These are phyloP conservation scores for Micropoecilia bifurca DNA, from an alignment of 2,797 vertebrate genomes.

Conservation along the genomic window DNA sequence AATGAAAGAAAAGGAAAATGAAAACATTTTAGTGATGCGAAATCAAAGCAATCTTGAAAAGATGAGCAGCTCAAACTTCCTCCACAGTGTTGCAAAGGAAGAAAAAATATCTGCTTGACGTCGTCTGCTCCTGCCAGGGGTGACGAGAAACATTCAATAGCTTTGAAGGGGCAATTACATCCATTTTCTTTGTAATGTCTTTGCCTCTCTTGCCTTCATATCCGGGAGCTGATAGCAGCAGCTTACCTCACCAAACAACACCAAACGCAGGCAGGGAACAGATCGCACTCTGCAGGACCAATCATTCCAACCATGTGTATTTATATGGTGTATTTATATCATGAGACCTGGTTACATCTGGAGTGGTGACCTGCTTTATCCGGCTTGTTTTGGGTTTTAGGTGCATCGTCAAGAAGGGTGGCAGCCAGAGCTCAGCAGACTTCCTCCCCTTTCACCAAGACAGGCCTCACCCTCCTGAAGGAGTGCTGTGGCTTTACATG, in stretches of 20 bases:
- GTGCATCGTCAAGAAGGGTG: slow-evolving; percentile 68
- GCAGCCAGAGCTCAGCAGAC: slow-evolving; percentile 81
- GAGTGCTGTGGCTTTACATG: slow-evolving; percentile 92
- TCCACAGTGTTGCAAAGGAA: neutral
- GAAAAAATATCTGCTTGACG: neutral
- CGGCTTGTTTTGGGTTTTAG: slow-evolving; percentile 50
- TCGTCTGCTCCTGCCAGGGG: neutral
- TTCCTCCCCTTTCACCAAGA: slow-evolving; percentile 84
- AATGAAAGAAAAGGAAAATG: neutral
- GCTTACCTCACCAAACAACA: neutral
- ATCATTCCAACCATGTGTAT: neutral
- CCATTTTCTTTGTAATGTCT: neutral
- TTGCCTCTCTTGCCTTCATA: neutral
- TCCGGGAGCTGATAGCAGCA: neutral
- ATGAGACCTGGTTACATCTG: neutral
- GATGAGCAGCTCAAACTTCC: neutral
- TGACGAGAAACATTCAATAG: neutral
- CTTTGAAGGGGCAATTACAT: neutral
- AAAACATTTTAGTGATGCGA: neutral
- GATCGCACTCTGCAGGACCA: neutral
- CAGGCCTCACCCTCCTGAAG: slow-evolving; percentile 87
- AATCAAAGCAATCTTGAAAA: neutral
- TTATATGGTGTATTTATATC: neutral
- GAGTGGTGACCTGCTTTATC: neutral
- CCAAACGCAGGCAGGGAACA: neutral